phyloP scores from a whole-genome alignment of 1,140 invertebrate genomes.

The Lerema accius region DNA sequence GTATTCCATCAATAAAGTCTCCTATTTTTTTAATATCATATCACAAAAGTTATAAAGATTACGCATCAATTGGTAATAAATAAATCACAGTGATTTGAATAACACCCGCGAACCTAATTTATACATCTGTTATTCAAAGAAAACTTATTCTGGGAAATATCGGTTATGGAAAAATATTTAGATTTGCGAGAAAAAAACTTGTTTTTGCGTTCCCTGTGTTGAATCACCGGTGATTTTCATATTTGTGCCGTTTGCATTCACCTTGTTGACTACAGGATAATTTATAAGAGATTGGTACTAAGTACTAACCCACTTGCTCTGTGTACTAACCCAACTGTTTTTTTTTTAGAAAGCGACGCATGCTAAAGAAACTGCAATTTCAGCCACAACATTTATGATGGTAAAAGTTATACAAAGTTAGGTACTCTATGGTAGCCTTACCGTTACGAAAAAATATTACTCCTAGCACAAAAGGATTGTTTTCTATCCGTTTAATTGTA shows the following conservation, averaged over 20 bases:
- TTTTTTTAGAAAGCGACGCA: no score
- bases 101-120: conserved; percentile 7
- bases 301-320: no score
- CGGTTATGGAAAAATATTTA: conserved; percentile 15
- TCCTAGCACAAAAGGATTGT: conserved; percentile 39
- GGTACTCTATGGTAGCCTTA: no score
- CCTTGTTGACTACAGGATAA: no score
- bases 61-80: not conserved
- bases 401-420: no score
- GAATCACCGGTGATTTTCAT: conserved; percentile 3
- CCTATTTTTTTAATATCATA: no score
- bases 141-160: not conserved
- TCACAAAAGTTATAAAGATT: not conserved
- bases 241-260: not conserved
- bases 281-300: no score
- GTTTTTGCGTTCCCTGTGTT: conserved; percentile 6
- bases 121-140: conserved; percentile 15
- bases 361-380: no score
- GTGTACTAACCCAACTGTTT: no score
- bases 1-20: no score
- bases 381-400: no score
- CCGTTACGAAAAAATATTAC: conserved; percentile 43
- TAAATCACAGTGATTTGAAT: conserved; percentile 20
- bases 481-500: conserved; percentile 43
- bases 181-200: conserved; percentile 1